Evolutionary conservation across 2,113 vertebrate genomes (phyloP).

Genomic region (Pimephales promelas): DNA sequence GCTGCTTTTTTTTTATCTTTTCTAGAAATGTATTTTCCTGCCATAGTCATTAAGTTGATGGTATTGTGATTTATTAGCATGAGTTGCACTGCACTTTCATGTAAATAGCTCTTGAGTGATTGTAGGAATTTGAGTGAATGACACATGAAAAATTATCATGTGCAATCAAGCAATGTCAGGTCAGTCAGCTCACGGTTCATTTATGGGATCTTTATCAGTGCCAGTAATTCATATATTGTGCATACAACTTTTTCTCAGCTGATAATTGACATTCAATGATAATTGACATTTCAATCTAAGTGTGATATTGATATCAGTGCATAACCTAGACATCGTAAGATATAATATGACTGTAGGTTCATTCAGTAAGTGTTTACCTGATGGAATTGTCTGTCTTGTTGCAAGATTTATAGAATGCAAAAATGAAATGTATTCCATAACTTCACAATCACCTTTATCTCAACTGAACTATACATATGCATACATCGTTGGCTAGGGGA

Average conservation of each 20-base stretch:
- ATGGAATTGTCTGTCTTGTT: neutral
- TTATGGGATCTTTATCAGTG: neutral
- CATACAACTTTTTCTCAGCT: neutral
- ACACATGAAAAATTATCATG: constrained; percentile 16
- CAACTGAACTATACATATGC: neutral
- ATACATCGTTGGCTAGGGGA: neutral
- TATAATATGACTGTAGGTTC: constrained; percentile 34
- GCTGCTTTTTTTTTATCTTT: constrained; percentile 79
- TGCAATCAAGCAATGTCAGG: neutral
- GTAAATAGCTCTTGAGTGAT: constrained; percentile 55
- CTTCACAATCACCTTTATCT: neutral
- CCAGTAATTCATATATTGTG: neutral
- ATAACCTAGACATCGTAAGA: constrained; percentile 34
- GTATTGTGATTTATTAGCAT: constrained; percentile 59
- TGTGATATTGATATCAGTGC: constrained; percentile 3
- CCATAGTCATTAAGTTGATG: constrained; percentile 62
- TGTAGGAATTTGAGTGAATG: constrained; percentile 48
- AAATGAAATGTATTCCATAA: neutral
- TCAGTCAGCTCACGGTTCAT: neutral
- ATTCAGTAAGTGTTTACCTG: neutral
- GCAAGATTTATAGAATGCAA: neutral
- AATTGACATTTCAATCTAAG: neutral
- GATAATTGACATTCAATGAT: neutral
- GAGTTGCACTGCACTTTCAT: constrained; percentile 61
- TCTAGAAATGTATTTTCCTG: constrained; percentile 75